Evolutionary conservation across 2,888 invertebrate species (phyloP).

Genomic region (Harpalus rubripes): DNA sequence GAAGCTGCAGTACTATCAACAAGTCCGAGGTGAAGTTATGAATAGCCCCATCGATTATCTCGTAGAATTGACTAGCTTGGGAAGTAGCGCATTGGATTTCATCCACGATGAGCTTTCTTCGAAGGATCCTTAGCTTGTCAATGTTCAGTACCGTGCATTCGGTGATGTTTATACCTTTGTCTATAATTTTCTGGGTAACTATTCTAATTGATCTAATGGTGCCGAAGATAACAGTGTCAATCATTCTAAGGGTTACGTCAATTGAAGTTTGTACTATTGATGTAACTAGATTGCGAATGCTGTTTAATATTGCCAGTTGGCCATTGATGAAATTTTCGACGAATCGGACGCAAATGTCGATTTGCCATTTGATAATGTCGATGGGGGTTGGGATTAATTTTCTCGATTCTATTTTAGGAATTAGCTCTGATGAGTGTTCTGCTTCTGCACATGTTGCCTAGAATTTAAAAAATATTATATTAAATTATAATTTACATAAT

Average conservation of each 20-base stretch:
- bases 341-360: neutral
- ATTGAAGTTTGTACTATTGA: slow-evolving; percentile 28
- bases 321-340: neutral
- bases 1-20: neutral
- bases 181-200: slow-evolving; percentile 27
- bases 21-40: slow-evolving; percentile 44
- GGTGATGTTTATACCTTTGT: slow-evolving; percentile 49
- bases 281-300: neutral
- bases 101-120: neutral
- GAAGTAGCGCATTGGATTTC: slow-evolving; percentile 32
- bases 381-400: slow-evolving; percentile 6
- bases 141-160: slow-evolving; percentile 53
- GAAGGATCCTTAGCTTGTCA: slow-evolving; percentile 37
- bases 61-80: slow-evolving; percentile 25
- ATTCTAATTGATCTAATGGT: slow-evolving; percentile 10
- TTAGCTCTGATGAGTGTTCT: neutral
- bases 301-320: neutral
- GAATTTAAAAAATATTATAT: neutral
- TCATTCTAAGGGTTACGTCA: slow-evolving; percentile 6
- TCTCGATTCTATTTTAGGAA: neutral
- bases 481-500: neutral
- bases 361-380: slow-evolving; percentile 19
- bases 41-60: slow-evolving; percentile 31
- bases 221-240: slow-evolving; percentile 30
- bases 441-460: slow-evolving; percentile 15